Percentiles rank a stretch among this genome's conserved stretches.
phyloP scores from a whole-genome alignment of 2,797 vertebrate species.

The Hippocampus kuda region DNA sequence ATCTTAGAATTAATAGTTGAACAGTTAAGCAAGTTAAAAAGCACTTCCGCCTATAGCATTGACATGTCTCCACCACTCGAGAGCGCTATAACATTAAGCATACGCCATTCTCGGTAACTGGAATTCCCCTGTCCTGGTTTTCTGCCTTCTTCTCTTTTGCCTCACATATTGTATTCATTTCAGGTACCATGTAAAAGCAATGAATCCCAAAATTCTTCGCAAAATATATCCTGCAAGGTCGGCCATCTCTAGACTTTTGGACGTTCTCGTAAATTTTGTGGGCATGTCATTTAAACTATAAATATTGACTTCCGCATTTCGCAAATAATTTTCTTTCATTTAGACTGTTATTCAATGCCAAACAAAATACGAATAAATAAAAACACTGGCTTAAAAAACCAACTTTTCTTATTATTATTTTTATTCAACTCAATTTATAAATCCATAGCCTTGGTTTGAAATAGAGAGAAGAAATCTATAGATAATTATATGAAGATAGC shows the following conservation, averaged over 20 bases:
- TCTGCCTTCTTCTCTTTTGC: neutral
- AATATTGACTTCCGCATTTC: neutral
- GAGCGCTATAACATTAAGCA: conserved; percentile 24
- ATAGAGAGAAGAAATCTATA: neutral
- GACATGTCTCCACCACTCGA: conserved; percentile 28
- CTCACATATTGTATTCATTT: neutral
- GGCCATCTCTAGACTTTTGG: neutral
- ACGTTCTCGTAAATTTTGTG: neutral
- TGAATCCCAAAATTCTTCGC: neutral
- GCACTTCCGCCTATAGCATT: neutral
- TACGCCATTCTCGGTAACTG: neutral
- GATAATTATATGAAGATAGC: neutral
- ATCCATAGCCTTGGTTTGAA: neutral
- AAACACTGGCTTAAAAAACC: no score
- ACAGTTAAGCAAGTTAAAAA: neutral
- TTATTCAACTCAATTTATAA: neutral
- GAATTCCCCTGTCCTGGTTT: neutral
- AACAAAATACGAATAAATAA: no score
- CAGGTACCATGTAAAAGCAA: neutral
- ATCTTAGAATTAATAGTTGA: neutral
- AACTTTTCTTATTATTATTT: no score
- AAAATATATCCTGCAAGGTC: neutral
- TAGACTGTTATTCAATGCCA: neutral
- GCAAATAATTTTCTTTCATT: no score
- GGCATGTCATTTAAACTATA: neutral